phyloP scores from a whole-genome alignment of 2,888 invertebrate genomes.

The Dolichomitus sp. region DNA sequence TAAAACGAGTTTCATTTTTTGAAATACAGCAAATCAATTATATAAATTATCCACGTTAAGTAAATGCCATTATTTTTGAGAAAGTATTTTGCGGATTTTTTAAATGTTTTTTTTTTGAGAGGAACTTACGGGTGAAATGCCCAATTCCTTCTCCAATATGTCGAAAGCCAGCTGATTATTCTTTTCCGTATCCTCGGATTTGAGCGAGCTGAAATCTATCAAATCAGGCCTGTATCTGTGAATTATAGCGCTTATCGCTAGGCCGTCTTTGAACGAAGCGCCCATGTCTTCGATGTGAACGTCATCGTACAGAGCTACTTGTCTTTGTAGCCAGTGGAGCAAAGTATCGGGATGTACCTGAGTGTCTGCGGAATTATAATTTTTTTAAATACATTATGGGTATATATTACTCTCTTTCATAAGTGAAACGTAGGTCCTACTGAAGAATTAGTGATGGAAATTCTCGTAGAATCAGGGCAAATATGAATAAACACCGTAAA shows the following conservation, averaged over 20 bases:
- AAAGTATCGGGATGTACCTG: slow-evolving; percentile 92
- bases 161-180: slow-evolving; percentile 95
- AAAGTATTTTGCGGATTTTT: background rate
- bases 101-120: background rate
- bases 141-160: slow-evolving; percentile 94
- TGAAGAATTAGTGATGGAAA: too few species aligned
- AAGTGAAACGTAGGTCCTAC: too few species aligned
- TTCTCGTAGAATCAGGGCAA: too few species aligned
- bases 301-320: slow-evolving; percentile 89
- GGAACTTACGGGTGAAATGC: slow-evolving; percentile 88
- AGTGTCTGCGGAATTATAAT: slow-evolving; percentile 86
- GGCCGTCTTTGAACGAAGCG: slow-evolving; percentile 90
- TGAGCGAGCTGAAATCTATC: slow-evolving; percentile 91
- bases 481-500: too few species aligned
- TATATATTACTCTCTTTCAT: too few species aligned
- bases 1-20: too few species aligned
- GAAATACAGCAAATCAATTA: too few species aligned
- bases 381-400: too few species aligned
- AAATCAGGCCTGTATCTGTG: slow-evolving; percentile 96
- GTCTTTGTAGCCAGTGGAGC: slow-evolving; percentile 92
- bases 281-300: slow-evolving; percentile 90
- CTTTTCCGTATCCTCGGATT: slow-evolving; percentile 89
- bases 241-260: slow-evolving; percentile 92
- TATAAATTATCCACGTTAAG: too few species aligned
- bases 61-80: background rate